A percentile compares a stretch with the other conserved stretches of the same genome.
Conservation (phyloP, 2,797 vertebrate species). For the Micrastur ruficollis region DNA sequence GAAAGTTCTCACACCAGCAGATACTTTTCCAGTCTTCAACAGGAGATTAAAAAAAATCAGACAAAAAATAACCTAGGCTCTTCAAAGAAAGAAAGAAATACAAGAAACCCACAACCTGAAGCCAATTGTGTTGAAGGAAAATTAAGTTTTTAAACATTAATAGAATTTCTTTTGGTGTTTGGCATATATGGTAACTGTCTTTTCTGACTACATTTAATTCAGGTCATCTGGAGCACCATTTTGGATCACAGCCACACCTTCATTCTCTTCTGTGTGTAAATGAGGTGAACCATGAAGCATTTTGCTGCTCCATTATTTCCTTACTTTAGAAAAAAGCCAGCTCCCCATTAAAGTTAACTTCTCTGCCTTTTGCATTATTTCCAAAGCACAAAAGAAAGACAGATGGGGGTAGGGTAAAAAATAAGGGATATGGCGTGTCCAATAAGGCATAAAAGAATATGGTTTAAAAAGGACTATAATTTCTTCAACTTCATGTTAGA, state of each 20-base stretch:
- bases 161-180: background rate
- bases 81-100: background rate
- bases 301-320: background rate
- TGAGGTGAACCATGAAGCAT: background rate
- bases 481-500: background rate
- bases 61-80: accelerated
- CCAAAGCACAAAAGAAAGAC: background rate
- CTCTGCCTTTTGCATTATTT: background rate
- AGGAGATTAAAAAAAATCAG: background rate
- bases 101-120: background rate
- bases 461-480: background rate
- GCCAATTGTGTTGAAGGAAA: background rate
- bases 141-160: background rate
- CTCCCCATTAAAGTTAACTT: background rate
- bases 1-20: background rate
- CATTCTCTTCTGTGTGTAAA: background rate
- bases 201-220: background rate
- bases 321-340: background rate
- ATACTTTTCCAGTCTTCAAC: background rate
- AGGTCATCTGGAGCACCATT: background rate
- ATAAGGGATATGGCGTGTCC: background rate
- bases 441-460: background rate
- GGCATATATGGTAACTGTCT: too few relatives aligned
- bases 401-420: background rate
- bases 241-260: background rate